These are phyloP conservation scores for Creontiades dilutus DNA, from an alignment of 2,888 invertebrate genomes.

Conservation along the genomic window DNA sequence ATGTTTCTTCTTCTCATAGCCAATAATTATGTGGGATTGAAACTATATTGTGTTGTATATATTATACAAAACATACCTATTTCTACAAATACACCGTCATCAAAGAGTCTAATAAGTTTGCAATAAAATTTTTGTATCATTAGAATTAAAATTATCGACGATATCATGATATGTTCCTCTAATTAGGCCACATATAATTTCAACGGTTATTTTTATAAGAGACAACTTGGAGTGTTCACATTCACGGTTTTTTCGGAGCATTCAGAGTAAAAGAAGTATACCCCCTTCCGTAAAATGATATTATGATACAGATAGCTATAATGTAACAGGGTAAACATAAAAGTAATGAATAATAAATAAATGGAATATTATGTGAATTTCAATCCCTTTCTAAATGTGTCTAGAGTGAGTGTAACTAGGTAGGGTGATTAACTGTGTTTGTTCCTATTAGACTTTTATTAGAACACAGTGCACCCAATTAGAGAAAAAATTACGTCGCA, in stretches of 20 bases:
- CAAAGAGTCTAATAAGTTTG: slow-evolving; percentile 39
- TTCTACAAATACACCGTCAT: slow-evolving; percentile 33
- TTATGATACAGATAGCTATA: slow-evolving; percentile 64
- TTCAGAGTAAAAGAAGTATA: slow-evolving; percentile 59
- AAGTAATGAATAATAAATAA: slow-evolving; percentile 68
- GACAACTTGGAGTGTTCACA: slow-evolving; percentile 23
- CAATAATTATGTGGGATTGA: slow-evolving; percentile 50
- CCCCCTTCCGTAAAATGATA: slow-evolving; percentile 61
- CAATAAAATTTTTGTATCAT: slow-evolving; percentile 66
- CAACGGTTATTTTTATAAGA: slow-evolving; percentile 74
- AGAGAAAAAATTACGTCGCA: slow-evolving; percentile 52
- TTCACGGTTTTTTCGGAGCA: slow-evolving; percentile 38
- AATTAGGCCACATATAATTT: slow-evolving; percentile 74
- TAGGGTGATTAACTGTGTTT: slow-evolving; percentile 72
- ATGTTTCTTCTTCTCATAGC: slow-evolving; percentile 54
- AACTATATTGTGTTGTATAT: slow-evolving; percentile 45
- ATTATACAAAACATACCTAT: slow-evolving; percentile 25
- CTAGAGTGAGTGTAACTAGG: slow-evolving; percentile 69
- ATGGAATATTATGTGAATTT: slow-evolving; percentile 64
- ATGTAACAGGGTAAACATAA: slow-evolving; percentile 73
- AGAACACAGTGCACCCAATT: slow-evolving; percentile 74
- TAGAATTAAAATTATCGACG: slow-evolving; percentile 67
- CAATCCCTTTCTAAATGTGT: slow-evolving; percentile 69
- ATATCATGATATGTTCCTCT: slow-evolving; percentile 74
- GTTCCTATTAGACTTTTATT: slow-evolving; percentile 74